Evolutionary conservation across 2,888 invertebrate genomes (phyloP).

Genomic region (Parapristionchus giblindavisi): DNA sequence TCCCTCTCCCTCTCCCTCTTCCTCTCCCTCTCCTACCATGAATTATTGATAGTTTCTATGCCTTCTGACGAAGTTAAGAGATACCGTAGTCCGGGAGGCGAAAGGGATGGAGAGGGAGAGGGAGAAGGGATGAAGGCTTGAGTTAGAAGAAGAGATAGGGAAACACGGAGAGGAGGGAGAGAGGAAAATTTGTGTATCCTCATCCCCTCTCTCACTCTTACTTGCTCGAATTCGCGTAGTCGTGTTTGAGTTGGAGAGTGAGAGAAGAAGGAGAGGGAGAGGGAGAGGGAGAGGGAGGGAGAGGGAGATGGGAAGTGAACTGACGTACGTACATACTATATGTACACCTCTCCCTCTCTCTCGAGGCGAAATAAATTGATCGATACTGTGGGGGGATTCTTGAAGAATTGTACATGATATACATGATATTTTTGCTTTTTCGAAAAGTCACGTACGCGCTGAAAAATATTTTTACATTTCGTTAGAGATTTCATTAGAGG

Average conservation of each 20-base stretch:
- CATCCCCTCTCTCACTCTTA: conserved; percentile 1
- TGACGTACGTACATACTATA: not conserved
- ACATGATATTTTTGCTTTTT: no score
- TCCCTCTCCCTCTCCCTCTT: not conserved
- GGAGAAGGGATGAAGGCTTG: no score
- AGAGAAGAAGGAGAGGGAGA: conserved; percentile 7
- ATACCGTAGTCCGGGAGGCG: no score
- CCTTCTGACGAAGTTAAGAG: no score
- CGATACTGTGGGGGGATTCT: not conserved
- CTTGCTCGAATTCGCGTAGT: conserved; percentile 10
- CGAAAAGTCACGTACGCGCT: no score
- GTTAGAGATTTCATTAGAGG: no score
- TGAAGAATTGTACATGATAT: no score
- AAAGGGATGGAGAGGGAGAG: not conserved
- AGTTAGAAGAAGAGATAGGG: no score
- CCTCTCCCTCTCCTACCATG: no score
- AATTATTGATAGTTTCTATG: no score
- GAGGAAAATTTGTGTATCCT: not conserved
- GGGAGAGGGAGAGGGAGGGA: conserved; percentile 28
- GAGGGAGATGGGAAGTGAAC: not conserved
- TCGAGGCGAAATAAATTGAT: not conserved
- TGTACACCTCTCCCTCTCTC: not conserved
- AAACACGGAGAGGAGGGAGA: no score
- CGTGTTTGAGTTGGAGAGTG: conserved; percentile 31
- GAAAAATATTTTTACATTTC: no score